A percentile compares a stretch with the other conserved stretches of the same genome.
Conservation (phyloP, 2,888 invertebrate genomes). For the Drosophila diplacantha region DNA sequence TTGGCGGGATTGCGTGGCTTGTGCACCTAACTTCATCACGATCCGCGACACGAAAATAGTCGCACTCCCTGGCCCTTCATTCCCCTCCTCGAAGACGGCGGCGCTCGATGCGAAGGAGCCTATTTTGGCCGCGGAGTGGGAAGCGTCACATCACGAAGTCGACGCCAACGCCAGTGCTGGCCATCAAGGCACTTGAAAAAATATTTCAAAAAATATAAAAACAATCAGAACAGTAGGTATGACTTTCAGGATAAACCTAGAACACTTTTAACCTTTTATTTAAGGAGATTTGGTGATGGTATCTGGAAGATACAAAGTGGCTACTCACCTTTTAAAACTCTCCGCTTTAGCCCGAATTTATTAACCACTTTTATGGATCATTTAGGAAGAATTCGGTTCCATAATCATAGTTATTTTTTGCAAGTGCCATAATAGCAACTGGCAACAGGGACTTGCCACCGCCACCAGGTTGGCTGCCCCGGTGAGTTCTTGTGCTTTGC, state of each 20-base stretch:
- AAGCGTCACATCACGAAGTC: constrained; percentile 72
- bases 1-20: constrained; percentile 62
- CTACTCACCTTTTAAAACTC: neutral
- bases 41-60: constrained; percentile 69
- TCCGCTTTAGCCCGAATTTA: accelerated
- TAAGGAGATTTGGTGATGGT: neutral
- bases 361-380: accelerated
- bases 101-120: constrained; percentile 36
- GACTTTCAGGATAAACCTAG: no score
- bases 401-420: neutral
- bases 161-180: constrained; percentile 58
- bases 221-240: accelerated
- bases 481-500: constrained; percentile 63
- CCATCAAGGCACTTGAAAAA: constrained; percentile 10
- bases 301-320: neutral
- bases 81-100: constrained; percentile 31
- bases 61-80: constrained; percentile 65
- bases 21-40: constrained; percentile 73
- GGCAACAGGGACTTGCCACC: constrained; percentile 30
- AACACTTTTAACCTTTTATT: no score
- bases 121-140: constrained; percentile 59
- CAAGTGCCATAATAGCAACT: constrained; percentile 27
- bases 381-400: neutral
- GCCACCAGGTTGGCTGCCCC: constrained; percentile 38
- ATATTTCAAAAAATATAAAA: neutral